Evolutionary conservation across 2,113 vertebrate species (phyloP).

Genomic region (Acanthisitta chloris): DNA sequence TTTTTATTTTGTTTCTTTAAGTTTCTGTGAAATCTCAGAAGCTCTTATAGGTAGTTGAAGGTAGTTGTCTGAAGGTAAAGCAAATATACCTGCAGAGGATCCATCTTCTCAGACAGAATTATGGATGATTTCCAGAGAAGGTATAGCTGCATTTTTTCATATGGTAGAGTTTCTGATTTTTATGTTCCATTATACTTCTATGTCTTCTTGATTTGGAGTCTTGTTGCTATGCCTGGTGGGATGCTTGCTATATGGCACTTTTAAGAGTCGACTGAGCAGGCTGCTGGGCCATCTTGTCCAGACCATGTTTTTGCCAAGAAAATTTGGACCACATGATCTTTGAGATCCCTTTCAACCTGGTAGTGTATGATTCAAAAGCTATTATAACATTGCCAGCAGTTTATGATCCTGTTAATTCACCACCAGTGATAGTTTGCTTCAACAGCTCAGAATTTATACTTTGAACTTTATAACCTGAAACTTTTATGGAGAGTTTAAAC

Average conservation of each 20-base stretch:
- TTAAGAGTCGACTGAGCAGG: neutral
- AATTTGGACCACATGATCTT: neutral
- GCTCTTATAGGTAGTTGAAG: neutral
- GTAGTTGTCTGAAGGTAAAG: neutral
- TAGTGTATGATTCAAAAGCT: neutral
- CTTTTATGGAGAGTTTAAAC: neutral
- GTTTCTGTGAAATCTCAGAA: neutral
- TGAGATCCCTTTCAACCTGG: neutral
- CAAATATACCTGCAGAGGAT: neutral
- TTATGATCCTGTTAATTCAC: neutral
- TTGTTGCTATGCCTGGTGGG: neutral
- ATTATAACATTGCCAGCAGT: neutral
- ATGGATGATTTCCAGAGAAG: neutral
- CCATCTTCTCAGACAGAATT: neutral
- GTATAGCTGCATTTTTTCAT: neutral
- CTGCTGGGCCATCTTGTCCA: neutral
- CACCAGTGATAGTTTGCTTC: neutral
- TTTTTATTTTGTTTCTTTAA: neutral
- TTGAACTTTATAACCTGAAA: neutral
- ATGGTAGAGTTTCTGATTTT: neutral
- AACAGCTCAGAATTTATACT: neutral
- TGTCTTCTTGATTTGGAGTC: neutral
- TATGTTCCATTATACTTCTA: neutral
- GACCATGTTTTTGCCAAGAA: neutral
- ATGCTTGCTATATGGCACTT: neutral